These are phyloP conservation scores for Frankliniella fusca DNA, from an alignment of 2,888 invertebrate species.

Conservation along the genomic window DNA sequence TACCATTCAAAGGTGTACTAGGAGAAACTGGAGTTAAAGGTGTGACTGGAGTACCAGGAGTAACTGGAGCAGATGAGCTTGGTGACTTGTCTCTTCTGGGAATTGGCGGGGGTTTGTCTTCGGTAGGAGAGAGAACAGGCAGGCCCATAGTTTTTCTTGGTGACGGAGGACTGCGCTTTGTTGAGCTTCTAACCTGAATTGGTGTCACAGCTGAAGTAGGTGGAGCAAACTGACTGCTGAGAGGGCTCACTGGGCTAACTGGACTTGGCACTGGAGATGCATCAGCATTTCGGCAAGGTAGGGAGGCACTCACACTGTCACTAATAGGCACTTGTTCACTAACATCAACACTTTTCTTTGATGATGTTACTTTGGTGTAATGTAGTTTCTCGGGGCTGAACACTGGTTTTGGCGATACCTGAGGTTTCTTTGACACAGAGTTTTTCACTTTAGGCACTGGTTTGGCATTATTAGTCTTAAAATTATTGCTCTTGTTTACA, in stretches of 20 bases:
- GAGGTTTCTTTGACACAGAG: slow-evolving; percentile 46
- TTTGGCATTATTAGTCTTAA: slow-evolving; percentile 35
- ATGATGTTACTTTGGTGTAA: slow-evolving; percentile 31
- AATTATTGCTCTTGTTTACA: slow-evolving; percentile 26
- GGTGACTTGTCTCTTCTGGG: slow-evolving; percentile 29
- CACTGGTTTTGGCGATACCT: slow-evolving; percentile 50
- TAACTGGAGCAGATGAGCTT: background rate
- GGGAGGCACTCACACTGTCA: background rate
- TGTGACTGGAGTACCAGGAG: background rate
- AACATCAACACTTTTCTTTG: slow-evolving; percentile 29
- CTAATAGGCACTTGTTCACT: background rate
- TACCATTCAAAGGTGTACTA: background rate
- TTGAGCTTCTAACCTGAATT: slow-evolving; percentile 42
- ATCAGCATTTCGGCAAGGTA: background rate
- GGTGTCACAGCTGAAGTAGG: slow-evolving; percentile 46
- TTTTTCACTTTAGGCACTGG: slow-evolving; percentile 30
- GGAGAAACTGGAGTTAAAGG: background rate
- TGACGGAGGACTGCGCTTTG: background rate
- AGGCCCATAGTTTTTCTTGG: slow-evolving; percentile 11
- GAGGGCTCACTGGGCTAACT: slow-evolving; percentile 42
- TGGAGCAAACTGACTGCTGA: slow-evolving; percentile 39
- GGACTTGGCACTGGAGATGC: slow-evolving; percentile 37
- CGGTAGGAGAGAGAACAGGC: slow-evolving; percentile 40
- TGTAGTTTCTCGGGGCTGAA: slow-evolving; percentile 38
- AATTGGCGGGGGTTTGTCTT: slow-evolving; percentile 42